phyloP scores from a whole-genome alignment of 1,140 invertebrate genomes.

The Neocloeon triangulifer region DNA sequence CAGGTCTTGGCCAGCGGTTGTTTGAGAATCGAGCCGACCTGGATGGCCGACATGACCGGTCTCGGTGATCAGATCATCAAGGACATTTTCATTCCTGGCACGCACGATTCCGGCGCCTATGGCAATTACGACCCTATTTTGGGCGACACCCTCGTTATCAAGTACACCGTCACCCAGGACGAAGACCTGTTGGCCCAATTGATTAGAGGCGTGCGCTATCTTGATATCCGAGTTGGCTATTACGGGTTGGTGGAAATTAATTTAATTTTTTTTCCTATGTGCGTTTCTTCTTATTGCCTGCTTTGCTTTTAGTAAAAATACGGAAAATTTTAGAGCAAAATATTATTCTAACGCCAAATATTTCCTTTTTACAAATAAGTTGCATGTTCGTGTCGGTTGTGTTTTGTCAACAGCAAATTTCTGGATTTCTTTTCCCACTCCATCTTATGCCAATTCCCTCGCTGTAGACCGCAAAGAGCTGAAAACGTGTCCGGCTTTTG shows the following conservation, averaged over 20 bases:
- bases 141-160: constrained; percentile 13
- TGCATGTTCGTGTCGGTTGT: too few species aligned
- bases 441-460: too few species aligned
- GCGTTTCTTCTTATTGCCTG: too few species aligned
- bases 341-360: too few species aligned
- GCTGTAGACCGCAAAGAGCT: too few species aligned
- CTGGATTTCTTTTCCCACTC: too few species aligned
- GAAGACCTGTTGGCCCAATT: constrained; percentile 30
- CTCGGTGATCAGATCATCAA: constrained; percentile 17
- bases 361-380: too few species aligned
- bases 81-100: constrained; percentile 33
- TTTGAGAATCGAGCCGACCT: constrained; percentile 25
- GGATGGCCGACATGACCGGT: constrained; percentile 33
- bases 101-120: constrained; percentile 36
- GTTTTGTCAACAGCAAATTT: too few species aligned
- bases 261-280: too few species aligned
- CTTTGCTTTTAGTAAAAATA: too few species aligned
- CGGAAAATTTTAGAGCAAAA: too few species aligned
- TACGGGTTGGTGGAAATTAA: constrained; percentile 20
- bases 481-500: constrained; percentile 20
- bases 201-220: constrained; percentile 28
- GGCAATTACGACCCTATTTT: constrained; percentile 16
- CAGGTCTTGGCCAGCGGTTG: constrained; percentile 14
- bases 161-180: constrained; percentile 19
- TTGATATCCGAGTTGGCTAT: constrained; percentile 31